Percentiles rank a stretch among this genome's conserved stretches.
Conservation (phyloP, 2,888 invertebrate genomes). For the Lissonota sp. region DNA sequence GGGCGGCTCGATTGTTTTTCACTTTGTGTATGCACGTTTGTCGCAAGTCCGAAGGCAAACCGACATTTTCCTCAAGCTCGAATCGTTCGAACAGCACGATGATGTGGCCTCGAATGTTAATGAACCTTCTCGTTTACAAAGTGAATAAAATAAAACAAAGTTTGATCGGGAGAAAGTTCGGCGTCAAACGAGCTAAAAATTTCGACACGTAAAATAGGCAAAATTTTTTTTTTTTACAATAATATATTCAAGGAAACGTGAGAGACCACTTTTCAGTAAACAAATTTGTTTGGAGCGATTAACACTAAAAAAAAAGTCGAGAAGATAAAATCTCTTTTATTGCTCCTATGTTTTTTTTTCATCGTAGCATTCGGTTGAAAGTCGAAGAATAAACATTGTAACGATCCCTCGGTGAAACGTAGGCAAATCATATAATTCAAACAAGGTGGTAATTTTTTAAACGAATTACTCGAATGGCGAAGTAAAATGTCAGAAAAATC, state of each 20-base stretch:
- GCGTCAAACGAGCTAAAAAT: conserved; percentile 27
- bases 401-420: too few relatives aligned
- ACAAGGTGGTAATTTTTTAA: too few relatives aligned
- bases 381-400: too few relatives aligned
- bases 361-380: too few relatives aligned
- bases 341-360: too few relatives aligned
- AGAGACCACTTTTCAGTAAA: too few relatives aligned
- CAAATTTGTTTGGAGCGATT: too few relatives aligned
- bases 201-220: neutral
- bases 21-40: neutral
- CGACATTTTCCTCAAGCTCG: neutral
- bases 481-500: too few relatives aligned
- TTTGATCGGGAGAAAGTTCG: conserved; percentile 50
- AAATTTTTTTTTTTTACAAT: neutral
- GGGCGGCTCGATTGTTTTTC: conserved; percentile 38
- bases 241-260: neutral
- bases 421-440: too few relatives aligned
- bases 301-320: too few relatives aligned
- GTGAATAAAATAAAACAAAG: neutral
- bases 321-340: too few relatives aligned
- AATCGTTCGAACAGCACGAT: neutral
- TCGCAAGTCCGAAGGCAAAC: conserved; percentile 11
- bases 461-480: too few relatives aligned
- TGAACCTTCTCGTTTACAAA: conserved; percentile 38
- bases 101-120: conserved; percentile 54